phyloP scores from a whole-genome alignment of 2,888 invertebrate genomes.

The Calameuta pallipes region DNA sequence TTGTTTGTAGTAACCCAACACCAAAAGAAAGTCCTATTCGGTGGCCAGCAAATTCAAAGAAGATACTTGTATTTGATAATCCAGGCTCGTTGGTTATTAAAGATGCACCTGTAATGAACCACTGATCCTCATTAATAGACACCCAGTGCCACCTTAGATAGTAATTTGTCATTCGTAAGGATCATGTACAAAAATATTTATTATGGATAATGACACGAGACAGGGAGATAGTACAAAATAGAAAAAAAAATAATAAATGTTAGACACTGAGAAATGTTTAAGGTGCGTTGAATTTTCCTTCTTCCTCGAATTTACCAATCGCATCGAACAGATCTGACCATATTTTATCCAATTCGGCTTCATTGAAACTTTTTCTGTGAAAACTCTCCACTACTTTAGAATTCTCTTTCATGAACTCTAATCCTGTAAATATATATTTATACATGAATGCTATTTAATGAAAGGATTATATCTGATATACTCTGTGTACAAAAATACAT shows the following conservation, averaged over 20 bases:
- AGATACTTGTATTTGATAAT: conserved; percentile 4
- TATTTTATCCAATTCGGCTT: conserved; percentile 29
- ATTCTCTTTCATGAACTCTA: conserved; percentile 35
- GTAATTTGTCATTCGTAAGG: not conserved
- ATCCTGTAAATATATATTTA: conserved; percentile 26
- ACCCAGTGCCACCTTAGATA: conserved; percentile 9
- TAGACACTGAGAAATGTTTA: not conserved
- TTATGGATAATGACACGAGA: not conserved
- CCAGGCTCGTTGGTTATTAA: not conserved
- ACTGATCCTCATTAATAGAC: conserved; percentile 15
- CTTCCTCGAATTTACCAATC: conserved; percentile 20
- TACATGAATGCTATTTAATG: not conserved
- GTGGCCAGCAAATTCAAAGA: conserved; percentile 17
- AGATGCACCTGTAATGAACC: conserved; percentile 1
- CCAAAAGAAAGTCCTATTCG: conserved; percentile 7
- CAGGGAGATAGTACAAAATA: not conserved
- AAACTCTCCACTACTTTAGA: conserved; percentile 36
- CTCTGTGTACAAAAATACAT: not conserved
- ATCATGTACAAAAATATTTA: not conserved
- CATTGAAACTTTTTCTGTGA: conserved; percentile 29
- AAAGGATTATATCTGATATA: not conserved
- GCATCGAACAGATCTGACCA: conserved; percentile 38
- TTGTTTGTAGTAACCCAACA: conserved; percentile 18
- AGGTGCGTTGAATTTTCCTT: not conserved
- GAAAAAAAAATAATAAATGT: not conserved